Evolutionary conservation across 1,140 invertebrate genomes (phyloP).

Genomic region (Euborellia annulipes): DNA sequence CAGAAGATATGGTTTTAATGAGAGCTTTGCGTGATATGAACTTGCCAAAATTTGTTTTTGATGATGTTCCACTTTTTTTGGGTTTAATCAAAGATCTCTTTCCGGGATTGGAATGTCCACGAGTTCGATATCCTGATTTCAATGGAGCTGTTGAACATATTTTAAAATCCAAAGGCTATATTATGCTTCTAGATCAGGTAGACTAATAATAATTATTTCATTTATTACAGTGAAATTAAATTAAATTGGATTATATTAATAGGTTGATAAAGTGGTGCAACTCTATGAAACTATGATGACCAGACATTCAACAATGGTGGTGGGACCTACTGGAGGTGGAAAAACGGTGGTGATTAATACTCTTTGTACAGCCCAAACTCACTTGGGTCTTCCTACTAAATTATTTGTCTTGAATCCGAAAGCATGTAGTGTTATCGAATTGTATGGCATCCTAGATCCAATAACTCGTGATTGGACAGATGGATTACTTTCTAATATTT

Average conservation of each 20-base stretch:
- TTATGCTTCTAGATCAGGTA: conserved; percentile 61
- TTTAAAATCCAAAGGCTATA: conserved; percentile 47
- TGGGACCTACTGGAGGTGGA: conserved; percentile 80
- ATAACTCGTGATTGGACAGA: conserved; percentile 81
- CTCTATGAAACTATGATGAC: conserved; percentile 89
- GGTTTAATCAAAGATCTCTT: conserved; percentile 79
- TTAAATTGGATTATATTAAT: neutral
- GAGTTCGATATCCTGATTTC: conserved; percentile 69
- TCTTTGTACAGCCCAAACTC: conserved; percentile 54
- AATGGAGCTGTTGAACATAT: conserved; percentile 56
- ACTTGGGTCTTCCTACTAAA: conserved; percentile 58
- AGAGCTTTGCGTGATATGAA: conserved; percentile 80
- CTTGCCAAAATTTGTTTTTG: conserved; percentile 78
- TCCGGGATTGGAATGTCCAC: conserved; percentile 70
- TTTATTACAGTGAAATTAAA: neutral
- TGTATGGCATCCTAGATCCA: conserved; percentile 79
- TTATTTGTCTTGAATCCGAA: conserved; percentile 67
- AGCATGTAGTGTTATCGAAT: conserved; percentile 71
- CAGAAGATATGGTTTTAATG: conserved; percentile 76
- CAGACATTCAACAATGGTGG: conserved; percentile 76
- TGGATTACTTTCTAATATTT: conserved; percentile 76
- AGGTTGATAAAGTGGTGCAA: conserved; percentile 79
- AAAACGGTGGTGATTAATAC: conserved; percentile 75
- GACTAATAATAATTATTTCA: conserved; percentile 5
- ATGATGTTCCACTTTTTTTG: conserved; percentile 77